Conservation (phyloP, 2,888 invertebrate genomes). For the Drosophila quinaria region DNA sequence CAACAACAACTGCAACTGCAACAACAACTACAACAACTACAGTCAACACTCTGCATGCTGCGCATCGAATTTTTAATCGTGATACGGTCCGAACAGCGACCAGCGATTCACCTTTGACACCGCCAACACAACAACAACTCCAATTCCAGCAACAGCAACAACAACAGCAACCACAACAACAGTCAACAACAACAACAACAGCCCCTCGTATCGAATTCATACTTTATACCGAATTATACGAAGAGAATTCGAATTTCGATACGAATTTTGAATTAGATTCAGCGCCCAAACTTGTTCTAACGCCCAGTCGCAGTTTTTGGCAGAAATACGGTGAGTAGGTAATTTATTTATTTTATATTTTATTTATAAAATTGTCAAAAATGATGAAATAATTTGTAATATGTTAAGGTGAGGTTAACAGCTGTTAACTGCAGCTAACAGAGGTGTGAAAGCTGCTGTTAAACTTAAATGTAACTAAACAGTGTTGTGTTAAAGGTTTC, state of each 20-base stretch:
- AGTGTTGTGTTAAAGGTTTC: not conserved
- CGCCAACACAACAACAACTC: slow-evolving; percentile 29
- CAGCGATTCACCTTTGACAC: slow-evolving; percentile 76
- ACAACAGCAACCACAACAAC: slow-evolving; percentile 32
- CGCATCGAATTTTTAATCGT: slow-evolving; percentile 78
- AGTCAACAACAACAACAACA: slow-evolving; percentile 54
- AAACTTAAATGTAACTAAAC: not conserved
- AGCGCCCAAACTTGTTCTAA: slow-evolving; percentile 22
- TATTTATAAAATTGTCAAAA: not conserved
- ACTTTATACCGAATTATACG: slow-evolving; percentile 78
- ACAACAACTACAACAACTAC: slow-evolving; percentile 32
- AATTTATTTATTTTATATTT: slow-evolving; percentile 51
- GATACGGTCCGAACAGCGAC: slow-evolving; percentile 69
- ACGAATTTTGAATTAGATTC: slow-evolving; percentile 28
- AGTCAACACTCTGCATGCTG: slow-evolving; percentile 48
- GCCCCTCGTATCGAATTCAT: slow-evolving; percentile 70
- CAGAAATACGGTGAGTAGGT: slow-evolving; percentile 85
- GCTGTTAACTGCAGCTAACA: not conserved
- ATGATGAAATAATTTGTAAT: no score
- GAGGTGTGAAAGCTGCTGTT: not conserved
- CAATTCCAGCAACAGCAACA: slow-evolving; percentile 27
- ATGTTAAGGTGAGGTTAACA: not conserved
- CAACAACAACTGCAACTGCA: slow-evolving; percentile 43
- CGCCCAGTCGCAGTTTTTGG: slow-evolving; percentile 67
- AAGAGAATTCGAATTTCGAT: slow-evolving; percentile 51